Evolutionary conservation across 1,140 invertebrate species (phyloP), one percentile per base, ranked within the genome.

Genomic region (Drosophila nebulosa): DNA sequence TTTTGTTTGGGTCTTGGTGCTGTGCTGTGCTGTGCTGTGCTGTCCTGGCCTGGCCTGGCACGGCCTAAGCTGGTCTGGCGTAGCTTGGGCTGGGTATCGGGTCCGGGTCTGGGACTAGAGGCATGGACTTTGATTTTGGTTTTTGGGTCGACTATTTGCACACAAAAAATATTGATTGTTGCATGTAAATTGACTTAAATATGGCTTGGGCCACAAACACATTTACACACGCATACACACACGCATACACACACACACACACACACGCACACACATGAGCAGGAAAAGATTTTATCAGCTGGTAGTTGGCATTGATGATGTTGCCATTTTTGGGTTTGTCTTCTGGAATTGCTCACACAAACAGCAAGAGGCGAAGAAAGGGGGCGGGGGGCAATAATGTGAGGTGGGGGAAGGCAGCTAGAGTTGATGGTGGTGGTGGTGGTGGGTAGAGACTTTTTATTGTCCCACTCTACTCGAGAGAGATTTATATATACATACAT

Each of bases 121-220:
- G 39, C 16, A 46, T 35, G 16, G 55, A 24, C 1, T 18, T 14
- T 59, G 30, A 5, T 26, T 42, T 12, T 7, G 22, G 10, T 9
- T 42, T 4, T 7, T 69, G 72, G 65, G 74, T 69, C 57, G 56
- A 69, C 72, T 76, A 69, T 76, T 76, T 76, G 74, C 72, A 61
- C 74, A 76, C 74, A 76, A 77, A 77, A 77, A 77, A 77, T 77
- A 77, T 77, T 77, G 74, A 77, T 77, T 77, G 74, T 77, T 77
- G 73, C 74, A 77, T 77, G 74, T 77, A 77, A 77, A 77, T 77
- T 77, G 74, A 76, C 74, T 77, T 77, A 75, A 75, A 76, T 76
- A 76, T 75, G 73, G 74, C 72, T 52, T 26, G 74, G 59, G 71
- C 52, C 39, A 35, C 67, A 64, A 60, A 70, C 57, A 62, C n/a